Evolutionary conservation across 1,140 invertebrate species (phyloP).

Genomic region (Nomia melanderi): DNA sequence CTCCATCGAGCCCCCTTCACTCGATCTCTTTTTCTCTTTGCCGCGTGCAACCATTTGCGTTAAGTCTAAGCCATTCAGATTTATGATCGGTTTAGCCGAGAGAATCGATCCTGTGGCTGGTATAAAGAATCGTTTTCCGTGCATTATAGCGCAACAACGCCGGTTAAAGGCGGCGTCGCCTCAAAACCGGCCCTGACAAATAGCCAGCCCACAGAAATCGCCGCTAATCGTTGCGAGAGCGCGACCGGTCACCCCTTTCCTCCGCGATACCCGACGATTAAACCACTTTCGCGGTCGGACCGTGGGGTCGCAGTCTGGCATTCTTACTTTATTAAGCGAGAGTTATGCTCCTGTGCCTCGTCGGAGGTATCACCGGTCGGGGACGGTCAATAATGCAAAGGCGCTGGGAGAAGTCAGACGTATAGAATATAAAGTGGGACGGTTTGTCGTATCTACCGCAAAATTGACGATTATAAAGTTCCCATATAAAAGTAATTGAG

Average conservation of each 20-base stretch:
- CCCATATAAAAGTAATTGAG: neutral
- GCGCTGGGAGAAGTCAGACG: neutral
- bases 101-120: slow-evolving; percentile 23
- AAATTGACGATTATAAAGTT: neutral
- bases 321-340: slow-evolving; percentile 54
- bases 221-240: slow-evolving; percentile 40
- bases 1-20: neutral
- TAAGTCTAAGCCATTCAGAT: slow-evolving; percentile 61
- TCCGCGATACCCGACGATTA: slow-evolving; percentile 32
- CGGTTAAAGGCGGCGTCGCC: slow-evolving; percentile 16
- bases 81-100: slow-evolving; percentile 71
- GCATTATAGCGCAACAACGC: neutral
- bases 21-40: too few species aligned
- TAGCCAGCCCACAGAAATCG: slow-evolving; percentile 51
- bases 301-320: neutral
- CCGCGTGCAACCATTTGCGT: slow-evolving; percentile 12
- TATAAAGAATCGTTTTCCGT: slow-evolving; percentile 14
- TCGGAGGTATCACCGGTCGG: neutral
- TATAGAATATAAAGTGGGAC: slow-evolving; percentile 1
- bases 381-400: slow-evolving; percentile 10
- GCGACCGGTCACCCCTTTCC: slow-evolving; percentile 2
- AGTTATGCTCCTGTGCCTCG: slow-evolving; percentile 18
- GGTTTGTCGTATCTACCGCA: neutral
- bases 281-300: slow-evolving; percentile 34
- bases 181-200: slow-evolving; percentile 53